Evolutionary conservation across 2,797 vertebrate species (phyloP), one percentile per base, ranked within the genome.

Genomic region (Hirundo rustica): DNA sequence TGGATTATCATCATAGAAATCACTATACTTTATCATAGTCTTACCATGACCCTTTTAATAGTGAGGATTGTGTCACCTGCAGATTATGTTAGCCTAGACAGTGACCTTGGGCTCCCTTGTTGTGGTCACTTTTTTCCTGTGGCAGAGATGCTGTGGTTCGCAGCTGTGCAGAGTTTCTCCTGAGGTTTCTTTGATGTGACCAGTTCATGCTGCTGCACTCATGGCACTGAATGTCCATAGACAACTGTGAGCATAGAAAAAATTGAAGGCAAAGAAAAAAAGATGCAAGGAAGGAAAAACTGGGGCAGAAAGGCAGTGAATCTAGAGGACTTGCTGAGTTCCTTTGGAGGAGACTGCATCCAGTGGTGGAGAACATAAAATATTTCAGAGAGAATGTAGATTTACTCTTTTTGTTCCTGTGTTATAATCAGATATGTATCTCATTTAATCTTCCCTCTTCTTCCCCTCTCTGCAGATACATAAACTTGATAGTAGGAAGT

Each of bases 391-490:
- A 78, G 36, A 45, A 85, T 79, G 22, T 9, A 70, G 32, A 74
- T 82, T 54, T 73, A n/a, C 22, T 82, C 30, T 76, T 89, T 72
- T 73, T 88, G 32, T 38, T 93, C 26, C 34, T 77, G 45, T 67
- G 20, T 53, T 89, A 36, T 90, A 65, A 85, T 72, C 42, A 92
- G 60, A 53, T 64, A 22, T 40, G 64, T 76, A 54, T 80, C 76
- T 89, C 89, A 54, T 83, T 95, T 91, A 65, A 54, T 86, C 32
- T 92, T 96, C 38, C 62, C 22, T 93, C 45, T 92, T 90, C 85
- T 93, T 92, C 26, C 53, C 54, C 29, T 76, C 77, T 75, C 71
- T 67, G 74, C 61, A 95, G 71, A 92, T 87, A 79, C 12, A 86
- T 51, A 70, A 93, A 91, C 77, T 92, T 79, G n/a, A 14, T 82